A percentile compares a stretch with the other conserved stretches of the same genome.
These are phyloP conservation scores for Sphyrna mokarran DNA, from an alignment of 2,113 vertebrate genomes.

Conservation along the genomic window DNA sequence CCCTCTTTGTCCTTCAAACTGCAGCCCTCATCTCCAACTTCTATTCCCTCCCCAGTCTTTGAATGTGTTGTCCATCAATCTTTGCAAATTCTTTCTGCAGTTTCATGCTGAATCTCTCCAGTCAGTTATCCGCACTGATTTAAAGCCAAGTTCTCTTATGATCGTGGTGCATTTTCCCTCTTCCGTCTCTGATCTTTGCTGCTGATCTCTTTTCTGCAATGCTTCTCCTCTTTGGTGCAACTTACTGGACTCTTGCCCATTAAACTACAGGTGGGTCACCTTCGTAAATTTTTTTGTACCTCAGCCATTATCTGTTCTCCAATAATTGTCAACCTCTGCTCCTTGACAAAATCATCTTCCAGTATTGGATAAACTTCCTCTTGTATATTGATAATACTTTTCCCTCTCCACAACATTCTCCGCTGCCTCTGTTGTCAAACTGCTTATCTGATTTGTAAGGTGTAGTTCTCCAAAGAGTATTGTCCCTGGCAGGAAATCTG, in stretches of 20 bases:
- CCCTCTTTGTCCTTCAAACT: background rate
- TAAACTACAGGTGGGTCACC: background rate
- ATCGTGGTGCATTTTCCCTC: background rate
- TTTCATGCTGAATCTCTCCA: background rate
- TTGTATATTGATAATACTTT: background rate
- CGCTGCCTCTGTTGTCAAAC: background rate
- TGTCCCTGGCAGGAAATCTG: too few species aligned
- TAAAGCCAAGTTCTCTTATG: background rate
- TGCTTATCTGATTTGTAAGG: background rate
- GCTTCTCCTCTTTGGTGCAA: background rate
- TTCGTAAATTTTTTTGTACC: background rate
- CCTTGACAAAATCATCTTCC: background rate
- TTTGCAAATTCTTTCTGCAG: background rate
- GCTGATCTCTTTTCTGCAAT: background rate
- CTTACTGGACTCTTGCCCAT: background rate
- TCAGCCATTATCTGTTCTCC: background rate
- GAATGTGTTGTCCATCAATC: background rate
- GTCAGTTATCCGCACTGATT: background rate
- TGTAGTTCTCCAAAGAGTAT: too few species aligned
- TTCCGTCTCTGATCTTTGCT: background rate
- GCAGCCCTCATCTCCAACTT: background rate
- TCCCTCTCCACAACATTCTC: background rate
- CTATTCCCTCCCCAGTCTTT: background rate
- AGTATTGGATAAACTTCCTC: background rate
- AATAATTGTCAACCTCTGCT: background rate